Evolutionary conservation across 2,113 vertebrate species (phyloP).

Genomic region (Thymallus thymallus): DNA sequence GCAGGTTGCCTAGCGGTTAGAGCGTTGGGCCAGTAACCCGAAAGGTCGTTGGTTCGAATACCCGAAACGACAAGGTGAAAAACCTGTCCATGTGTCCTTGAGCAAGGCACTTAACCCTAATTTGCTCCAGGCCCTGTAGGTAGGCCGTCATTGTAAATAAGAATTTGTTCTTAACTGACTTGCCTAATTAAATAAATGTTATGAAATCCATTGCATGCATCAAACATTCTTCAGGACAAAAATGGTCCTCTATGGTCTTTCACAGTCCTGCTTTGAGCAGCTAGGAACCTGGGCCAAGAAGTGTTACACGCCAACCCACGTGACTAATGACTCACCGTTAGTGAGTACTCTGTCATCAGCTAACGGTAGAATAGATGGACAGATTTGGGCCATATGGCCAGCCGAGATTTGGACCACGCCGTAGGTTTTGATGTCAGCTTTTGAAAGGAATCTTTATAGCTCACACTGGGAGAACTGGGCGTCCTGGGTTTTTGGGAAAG

Average conservation of each 20-base stretch:
- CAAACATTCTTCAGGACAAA: background rate
- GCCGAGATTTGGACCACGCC: conserved; percentile 30
- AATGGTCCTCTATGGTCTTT: background rate
- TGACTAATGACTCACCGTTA: conserved; percentile 40
- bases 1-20: no score
- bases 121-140: no score
- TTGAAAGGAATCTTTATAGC: conserved; percentile 11
- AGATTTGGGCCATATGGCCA: conserved; percentile 39
- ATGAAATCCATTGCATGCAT: background rate
- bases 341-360: conserved; percentile 13
- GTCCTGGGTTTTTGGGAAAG: background rate
- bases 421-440: conserved; percentile 21
- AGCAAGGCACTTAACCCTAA: no score
- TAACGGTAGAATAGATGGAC: conserved; percentile 33
- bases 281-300: background rate
- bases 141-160: no score
- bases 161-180: no score
- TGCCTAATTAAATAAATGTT: no score
- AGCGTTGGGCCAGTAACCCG: no score
- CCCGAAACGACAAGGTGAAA: no score
- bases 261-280: background rate
- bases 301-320: conserved; percentile 44
- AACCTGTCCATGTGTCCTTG: no score
- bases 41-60: no score
- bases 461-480: conserved; percentile 12